Evolutionary conservation across 2,113 vertebrate genomes (phyloP).

Genomic region (Guaruba guarouba): DNA sequence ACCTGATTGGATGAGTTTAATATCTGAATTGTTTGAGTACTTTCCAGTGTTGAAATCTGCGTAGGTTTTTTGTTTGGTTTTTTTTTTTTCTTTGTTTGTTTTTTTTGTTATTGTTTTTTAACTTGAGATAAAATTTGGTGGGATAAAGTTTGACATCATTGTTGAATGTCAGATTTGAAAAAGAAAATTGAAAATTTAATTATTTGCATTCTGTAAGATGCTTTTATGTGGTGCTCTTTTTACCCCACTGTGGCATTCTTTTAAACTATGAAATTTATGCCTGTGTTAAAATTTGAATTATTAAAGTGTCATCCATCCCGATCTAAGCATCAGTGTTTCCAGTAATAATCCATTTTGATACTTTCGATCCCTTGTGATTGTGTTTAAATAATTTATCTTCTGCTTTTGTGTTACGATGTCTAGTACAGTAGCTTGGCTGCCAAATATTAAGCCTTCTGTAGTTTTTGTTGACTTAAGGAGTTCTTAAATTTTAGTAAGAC

Average conservation of each 20-base stretch:
- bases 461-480: background rate
- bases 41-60: background rate
- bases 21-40: background rate
- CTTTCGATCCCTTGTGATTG: background rate
- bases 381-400: background rate
- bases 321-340: background rate
- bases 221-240: background rate
- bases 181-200: background rate
- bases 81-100: no score
- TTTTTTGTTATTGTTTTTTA: background rate
- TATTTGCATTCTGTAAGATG: background rate
- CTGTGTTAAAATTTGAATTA: background rate
- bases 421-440: background rate
- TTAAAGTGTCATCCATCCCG: background rate
- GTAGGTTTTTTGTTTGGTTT: rapidly evolving
- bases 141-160: background rate
- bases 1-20: background rate
- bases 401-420: background rate
- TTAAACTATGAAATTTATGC: background rate
- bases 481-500: background rate
- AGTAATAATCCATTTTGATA: background rate
- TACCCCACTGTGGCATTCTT: background rate
- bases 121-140: background rate
- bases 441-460: background rate
- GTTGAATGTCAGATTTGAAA: background rate